Evolutionary conservation across 2,113 vertebrate species (phyloP).

Genomic region (Grallaria varia): DNA sequence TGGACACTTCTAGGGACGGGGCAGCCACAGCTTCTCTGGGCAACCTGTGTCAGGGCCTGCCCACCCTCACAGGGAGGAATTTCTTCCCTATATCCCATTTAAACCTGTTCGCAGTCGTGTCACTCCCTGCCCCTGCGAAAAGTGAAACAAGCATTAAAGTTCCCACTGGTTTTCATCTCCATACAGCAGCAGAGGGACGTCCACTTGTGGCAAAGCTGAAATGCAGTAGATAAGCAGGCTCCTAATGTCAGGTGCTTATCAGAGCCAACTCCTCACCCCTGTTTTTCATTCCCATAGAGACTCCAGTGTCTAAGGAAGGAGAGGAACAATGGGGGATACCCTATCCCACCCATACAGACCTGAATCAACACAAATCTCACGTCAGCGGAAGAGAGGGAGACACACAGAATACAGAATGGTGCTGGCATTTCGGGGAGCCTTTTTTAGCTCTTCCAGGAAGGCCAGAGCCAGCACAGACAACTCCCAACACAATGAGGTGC

Average conservation of each 20-base stretch:
- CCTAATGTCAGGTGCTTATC: background rate
- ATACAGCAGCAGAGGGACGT: background rate
- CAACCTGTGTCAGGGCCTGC: background rate
- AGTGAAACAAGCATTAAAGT: background rate
- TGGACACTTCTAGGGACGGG: background rate
- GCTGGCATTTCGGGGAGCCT: slow-evolving; percentile 19
- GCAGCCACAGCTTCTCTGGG: background rate
- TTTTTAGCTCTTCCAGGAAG: slow-evolving; percentile 44
- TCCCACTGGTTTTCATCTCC: background rate
- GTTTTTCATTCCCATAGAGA: background rate
- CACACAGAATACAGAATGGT: background rate
- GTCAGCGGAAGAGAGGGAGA: background rate
- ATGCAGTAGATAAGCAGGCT: background rate
- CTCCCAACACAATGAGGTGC: slow-evolving; percentile 35
- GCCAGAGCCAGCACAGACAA: slow-evolving; percentile 27
- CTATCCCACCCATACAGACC: background rate
- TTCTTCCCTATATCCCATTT: background rate
- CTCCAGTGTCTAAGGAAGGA: background rate
- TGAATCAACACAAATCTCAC: background rate
- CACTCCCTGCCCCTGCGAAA: background rate
- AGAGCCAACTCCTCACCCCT: background rate
- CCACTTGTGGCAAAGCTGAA: background rate
- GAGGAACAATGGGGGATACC: background rate
- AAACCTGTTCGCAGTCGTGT: background rate
- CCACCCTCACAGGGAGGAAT: background rate